Conservation (phyloP, 2,888 invertebrate genomes). For the Steromphala cineraria region DNA sequence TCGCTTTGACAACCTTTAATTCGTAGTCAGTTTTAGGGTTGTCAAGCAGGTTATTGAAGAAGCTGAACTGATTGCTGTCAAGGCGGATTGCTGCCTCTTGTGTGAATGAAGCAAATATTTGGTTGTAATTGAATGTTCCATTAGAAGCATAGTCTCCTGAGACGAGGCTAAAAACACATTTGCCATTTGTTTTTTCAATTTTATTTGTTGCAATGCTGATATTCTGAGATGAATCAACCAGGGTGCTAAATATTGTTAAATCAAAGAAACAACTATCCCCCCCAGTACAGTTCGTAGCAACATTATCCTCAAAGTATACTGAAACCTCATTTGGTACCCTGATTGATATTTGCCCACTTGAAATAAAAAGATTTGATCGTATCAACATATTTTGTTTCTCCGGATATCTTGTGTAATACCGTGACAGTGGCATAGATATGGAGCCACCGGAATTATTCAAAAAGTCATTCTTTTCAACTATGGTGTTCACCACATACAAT, state of each 20-base stretch:
- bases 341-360: background rate
- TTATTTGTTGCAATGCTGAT: slow-evolving; percentile 35
- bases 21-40: slow-evolving; percentile 37
- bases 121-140: slow-evolving; percentile 36
- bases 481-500: background rate
- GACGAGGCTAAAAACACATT: slow-evolving; percentile 26
- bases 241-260: background rate
- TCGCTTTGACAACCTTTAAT: slow-evolving; percentile 27
- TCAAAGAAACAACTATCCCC: slow-evolving; percentile 24
- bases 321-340: slow-evolving; percentile 19
- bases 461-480: background rate
- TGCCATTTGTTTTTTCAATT: slow-evolving; percentile 24
- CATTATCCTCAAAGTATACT: slow-evolving; percentile 31
- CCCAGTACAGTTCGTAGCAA: background rate
- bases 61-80: slow-evolving; percentile 24
- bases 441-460: background rate
- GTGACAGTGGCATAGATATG: background rate
- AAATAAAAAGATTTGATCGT: background rate
- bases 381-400: background rate
- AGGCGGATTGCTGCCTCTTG: slow-evolving; percentile 13
- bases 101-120: slow-evolving; percentile 18
- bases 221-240: background rate
- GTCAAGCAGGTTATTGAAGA: slow-evolving; percentile 40
- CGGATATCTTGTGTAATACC: background rate
- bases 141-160: background rate